Evolutionary conservation across 2,888 invertebrate genomes (phyloP), one percentile per base, ranked within the genome.

Genomic region (Netelia inedita): DNA sequence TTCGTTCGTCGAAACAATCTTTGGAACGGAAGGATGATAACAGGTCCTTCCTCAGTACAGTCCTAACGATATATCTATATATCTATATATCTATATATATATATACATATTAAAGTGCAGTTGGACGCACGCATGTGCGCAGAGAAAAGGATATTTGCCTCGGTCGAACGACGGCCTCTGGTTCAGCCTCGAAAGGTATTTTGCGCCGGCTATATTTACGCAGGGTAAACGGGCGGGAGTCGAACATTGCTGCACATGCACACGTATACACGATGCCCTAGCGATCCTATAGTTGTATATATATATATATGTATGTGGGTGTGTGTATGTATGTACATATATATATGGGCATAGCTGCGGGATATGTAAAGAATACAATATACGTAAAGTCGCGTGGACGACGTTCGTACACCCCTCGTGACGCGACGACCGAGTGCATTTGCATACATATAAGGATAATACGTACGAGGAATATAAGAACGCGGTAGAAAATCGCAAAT

Each of bases 151-250:
- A 85, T 90, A 89, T 91, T 91, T 88, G 87, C 88, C 80, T 86
- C 86, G 88, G 87, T 63, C 50, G 66, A 87, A 86, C 89, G 89
- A 90, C 90, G 90, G 89, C 92, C 91, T 91, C 89, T 88, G 88
- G 80, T 87, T 78, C 88, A 91, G 88, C 90, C 91, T 91, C 92
- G 91, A 87, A 89, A 91, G 88, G 89, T 91, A 91, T 91, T 92
- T 91, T 90, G 89, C 90, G 87, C 88, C 87, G 84, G 87, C 88
- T 88, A 89, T 91, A 90, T 92, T 92, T 91, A 89, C 89, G 76
- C 89, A 87, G 88, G 83, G 88, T 86, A 91, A 91, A 91, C 88
- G 89, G 82, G 86, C 88, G 80, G 79, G 75, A 76, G 72, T 50
- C 71, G 72, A 46, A 14, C 71, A 57, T 76, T 68, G 57, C 65